Conservation (phyloP, 1,140 invertebrate genomes). For the Drosophila nigromelanica region DNA sequence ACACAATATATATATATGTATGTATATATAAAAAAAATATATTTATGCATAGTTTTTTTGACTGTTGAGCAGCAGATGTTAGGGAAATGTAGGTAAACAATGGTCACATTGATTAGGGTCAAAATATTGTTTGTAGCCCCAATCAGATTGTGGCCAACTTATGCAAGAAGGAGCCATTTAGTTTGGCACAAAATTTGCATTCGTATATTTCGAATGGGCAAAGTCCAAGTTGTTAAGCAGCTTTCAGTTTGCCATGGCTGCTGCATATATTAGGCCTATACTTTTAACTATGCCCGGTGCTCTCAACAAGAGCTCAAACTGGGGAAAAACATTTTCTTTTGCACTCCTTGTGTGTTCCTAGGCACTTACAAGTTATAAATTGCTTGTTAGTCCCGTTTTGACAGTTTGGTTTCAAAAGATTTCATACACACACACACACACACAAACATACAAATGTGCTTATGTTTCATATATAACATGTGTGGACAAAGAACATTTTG, state of each 20-base stretch:
- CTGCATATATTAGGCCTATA: constrained; percentile 64
- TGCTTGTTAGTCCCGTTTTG: constrained; percentile 43
- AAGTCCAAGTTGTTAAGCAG: constrained; percentile 48
- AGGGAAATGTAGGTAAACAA: constrained; percentile 27
- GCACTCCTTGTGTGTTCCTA: constrained; percentile 7
- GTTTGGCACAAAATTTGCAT: constrained; percentile 59
- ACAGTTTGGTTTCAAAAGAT: constrained; percentile 35
- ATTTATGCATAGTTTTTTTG: constrained; percentile 23
- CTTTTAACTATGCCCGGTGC: constrained; percentile 7
- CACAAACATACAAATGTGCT: not conserved
- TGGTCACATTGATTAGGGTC: constrained; percentile 47
- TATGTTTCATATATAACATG: not conserved
- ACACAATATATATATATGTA: not conserved
- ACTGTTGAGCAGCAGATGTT: constrained; percentile 12
- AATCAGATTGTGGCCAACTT: constrained; percentile 30
- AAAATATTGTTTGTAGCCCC: constrained; percentile 22
- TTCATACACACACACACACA: not conserved
- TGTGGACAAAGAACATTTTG: not conserved
- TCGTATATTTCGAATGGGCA: constrained; percentile 5
- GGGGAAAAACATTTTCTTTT: constrained; percentile 16
- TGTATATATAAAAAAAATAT: not conserved
- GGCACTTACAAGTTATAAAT: constrained; percentile 43
- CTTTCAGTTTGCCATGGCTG: constrained; percentile 28
- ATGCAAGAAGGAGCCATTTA: constrained; percentile 9
- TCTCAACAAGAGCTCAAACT: constrained; percentile 28